Conservation (phyloP, 2,113 vertebrate species). For the Callipepla squamata region DNA sequence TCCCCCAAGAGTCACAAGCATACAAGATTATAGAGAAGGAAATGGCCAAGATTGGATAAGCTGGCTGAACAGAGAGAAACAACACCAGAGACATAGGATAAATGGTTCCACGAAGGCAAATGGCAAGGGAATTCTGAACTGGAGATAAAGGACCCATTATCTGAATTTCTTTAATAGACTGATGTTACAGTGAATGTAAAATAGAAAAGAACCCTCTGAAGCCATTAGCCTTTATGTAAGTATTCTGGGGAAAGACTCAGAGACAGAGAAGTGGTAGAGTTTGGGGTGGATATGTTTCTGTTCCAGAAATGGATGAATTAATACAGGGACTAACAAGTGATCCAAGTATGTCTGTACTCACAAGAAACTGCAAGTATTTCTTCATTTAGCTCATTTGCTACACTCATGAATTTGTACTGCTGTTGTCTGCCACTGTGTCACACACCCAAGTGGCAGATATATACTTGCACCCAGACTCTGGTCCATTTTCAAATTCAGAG, state of each 20-base stretch:
- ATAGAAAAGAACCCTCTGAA: background rate
- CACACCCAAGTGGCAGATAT: background rate
- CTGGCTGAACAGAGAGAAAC: background rate
- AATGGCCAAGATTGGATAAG: constrained; percentile 38
- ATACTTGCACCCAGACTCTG: background rate
- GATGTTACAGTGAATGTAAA: background rate
- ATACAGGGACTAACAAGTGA: background rate
- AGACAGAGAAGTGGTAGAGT: background rate
- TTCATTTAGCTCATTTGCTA: background rate
- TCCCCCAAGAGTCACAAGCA: constrained; percentile 3
- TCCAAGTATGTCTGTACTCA: background rate
- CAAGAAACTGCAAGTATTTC: background rate
- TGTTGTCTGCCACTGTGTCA: accelerated
- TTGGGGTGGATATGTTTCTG: background rate
- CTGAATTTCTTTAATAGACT: background rate
- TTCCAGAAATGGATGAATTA: background rate
- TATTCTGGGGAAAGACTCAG: background rate
- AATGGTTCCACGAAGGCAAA: background rate
- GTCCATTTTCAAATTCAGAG: background rate
- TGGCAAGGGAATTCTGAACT: background rate
- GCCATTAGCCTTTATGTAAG: background rate
- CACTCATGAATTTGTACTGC: accelerated
- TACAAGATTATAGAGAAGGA: constrained; percentile 32
- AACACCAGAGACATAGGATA: background rate
- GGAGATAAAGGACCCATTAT: background rate